Evolutionary conservation across 2,113 vertebrate genomes (phyloP).

Genomic region (Sterrhoptilus dennistouni): DNA sequence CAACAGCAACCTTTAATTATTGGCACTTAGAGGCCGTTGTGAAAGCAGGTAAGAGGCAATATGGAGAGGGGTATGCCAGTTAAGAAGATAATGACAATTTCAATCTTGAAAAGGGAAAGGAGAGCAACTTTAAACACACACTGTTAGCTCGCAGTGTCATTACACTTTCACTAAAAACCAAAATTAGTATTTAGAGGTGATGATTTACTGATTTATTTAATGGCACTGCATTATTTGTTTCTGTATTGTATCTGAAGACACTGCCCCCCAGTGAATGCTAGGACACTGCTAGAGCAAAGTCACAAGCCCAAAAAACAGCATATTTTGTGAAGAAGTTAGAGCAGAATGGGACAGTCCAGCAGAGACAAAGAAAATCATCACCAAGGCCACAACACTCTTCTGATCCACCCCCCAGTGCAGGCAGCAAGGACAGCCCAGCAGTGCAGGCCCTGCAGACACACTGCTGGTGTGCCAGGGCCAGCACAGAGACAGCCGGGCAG

Average conservation of each 20-base stretch:
- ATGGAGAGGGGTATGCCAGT: accelerated
- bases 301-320: neutral
- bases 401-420: accelerated
- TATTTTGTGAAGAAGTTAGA: neutral
- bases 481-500: neutral
- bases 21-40: neutral
- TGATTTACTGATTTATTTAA: neutral
- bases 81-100: neutral
- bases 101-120: neutral
- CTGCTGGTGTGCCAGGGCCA: accelerated
- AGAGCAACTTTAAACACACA: neutral
- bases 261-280: neutral
- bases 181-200: neutral
- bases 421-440: neutral
- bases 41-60: neutral
- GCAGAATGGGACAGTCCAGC: neutral
- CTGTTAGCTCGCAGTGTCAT: neutral
- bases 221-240: neutral
- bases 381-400: neutral
- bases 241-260: neutral
- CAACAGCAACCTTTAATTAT: neutral
- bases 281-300: neutral
- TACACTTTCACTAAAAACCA: neutral
- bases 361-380: neutral
- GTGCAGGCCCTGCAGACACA: neutral